Base-by-base conservation (phyloP, 2,888 invertebrate genomes). In the Synanthedon andrenaeformis region DNA sequence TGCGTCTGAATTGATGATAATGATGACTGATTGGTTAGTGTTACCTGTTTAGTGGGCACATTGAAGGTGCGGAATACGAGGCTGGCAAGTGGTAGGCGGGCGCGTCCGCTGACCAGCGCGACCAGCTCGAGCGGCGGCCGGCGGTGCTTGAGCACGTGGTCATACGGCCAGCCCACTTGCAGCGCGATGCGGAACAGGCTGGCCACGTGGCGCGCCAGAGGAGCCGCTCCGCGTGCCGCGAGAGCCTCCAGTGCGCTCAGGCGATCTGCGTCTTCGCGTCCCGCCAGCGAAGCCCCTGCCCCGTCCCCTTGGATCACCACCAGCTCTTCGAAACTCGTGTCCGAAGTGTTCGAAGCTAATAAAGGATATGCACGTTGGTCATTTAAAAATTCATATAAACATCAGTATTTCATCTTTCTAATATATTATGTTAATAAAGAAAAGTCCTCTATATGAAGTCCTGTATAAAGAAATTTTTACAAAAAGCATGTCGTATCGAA, bases 11-110 rank as follows among this genome's bases (percentile, higher is more conserved):
- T 4, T 23, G 23, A 5, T 5, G 23, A 23, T 23, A 23, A 23
- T 23, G 23, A 23, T 23, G 23, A 35, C 28, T 35, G 28, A 35
- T 35, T 3, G 35, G 35, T 8, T 35, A 8, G 35, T 35, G 35
- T 35, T 35, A 87, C 88, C 78, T 86, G 82, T 63, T 79, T 82
- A 0, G 82, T 72, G 1, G 85, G 76, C 56, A 88, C 75, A 59
- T 83, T 83, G 58, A 84, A 88, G 0, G 87, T 87, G 54, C 79
- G 77, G 61, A 88, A 88, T 13, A 88, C 85, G 12, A 86, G 76
- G 59, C 83, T 88, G 1, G 88, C 86, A 28, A 88, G 65, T 0
- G 84, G 75, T 87, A 88, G 85, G 13, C 86, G 69, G 1, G 81
- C 74, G 28, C 84, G 69, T 0, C 88, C 88, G 62, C 83, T 88